Evolutionary conservation across 2,797 vertebrate species (phyloP).

Genomic region (Sebastes trivittatus): DNA sequence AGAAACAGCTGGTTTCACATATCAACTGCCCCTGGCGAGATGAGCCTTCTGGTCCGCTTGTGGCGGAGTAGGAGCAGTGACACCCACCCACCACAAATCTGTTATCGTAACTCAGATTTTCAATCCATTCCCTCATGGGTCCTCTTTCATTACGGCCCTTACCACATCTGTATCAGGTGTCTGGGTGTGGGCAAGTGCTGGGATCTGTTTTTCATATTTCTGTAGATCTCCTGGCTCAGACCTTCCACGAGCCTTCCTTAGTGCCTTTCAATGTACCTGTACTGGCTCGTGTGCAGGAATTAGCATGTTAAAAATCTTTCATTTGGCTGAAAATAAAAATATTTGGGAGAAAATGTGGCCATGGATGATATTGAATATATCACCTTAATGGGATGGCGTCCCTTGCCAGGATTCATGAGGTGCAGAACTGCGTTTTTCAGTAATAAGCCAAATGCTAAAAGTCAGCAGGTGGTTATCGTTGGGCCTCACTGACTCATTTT

Average conservation of each 20-base stretch:
- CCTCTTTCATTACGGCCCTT: conserved; percentile 49
- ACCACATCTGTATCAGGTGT: conserved; percentile 67
- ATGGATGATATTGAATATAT: not conserved
- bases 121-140: conserved; percentile 34
- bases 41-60: conserved; percentile 17
- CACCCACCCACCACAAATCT: conserved; percentile 45
- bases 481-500: conserved; percentile 3
- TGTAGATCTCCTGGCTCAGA: conserved; percentile 30
- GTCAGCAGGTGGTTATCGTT: not conserved
- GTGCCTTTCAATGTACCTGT: not conserved
- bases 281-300: not conserved
- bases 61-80: conserved; percentile 20
- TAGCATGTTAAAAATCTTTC: not conserved
- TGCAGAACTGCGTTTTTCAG: not conserved
- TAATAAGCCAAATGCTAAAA: conserved; percentile 2
- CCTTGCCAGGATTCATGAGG: not conserved
- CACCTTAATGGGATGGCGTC: not conserved
- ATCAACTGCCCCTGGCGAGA: not conserved
- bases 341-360: not conserved
- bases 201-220: conserved; percentile 64
- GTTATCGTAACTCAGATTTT: conserved; percentile 51
- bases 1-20: conserved; percentile 19
- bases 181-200: conserved; percentile 48
- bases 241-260: not conserved
- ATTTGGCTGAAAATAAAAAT: not conserved